Evolutionary conservation across 2,888 invertebrate genomes (phyloP), one percentile per base, ranked within the genome.

Genomic region (Cephus rjabovi): DNA sequence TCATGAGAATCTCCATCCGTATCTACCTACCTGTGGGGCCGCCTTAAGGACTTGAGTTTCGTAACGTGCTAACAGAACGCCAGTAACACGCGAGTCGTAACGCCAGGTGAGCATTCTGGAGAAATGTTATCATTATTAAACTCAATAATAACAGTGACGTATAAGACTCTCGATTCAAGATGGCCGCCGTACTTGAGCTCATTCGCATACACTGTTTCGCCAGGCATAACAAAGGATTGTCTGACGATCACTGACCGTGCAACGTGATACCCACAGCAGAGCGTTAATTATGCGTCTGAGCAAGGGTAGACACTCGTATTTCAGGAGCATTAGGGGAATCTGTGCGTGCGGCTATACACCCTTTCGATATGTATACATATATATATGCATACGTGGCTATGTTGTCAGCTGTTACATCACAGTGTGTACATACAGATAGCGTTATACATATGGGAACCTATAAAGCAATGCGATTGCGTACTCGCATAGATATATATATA

Each of bases 161-260:
- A 23, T 9, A 15, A 15, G 6, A 40, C 40, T 40, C 40, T 40
- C 40, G 15, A 56, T 56, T 9, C 15, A 56, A 56, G 56, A 56
- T 56, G 56, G 56, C 23, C 23, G 56, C 23, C 23, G 23, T 23
- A 56, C 56, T 9, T 23, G 56, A 23, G 56, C 56, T 2, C 15
- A 56, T 56, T 56, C 56, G 56, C 56, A 23, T 23, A 9, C 23
- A 56, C 6, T 2, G 56, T 56, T 56, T 56, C 23, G 23, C 23
- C 23, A 9, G 23, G 56, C 56, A 56, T 23, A 56, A 56, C 15
- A 23, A 56, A 31, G 37, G 37, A 35, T 11, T 37, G n/a, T 75
- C n/a, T 75, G 75, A 34, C 30, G 34, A 75, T 75, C 75, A 37
- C 75, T 37, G 75, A 37, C 35, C 30, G 75, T 37, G 75, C n/a